A percentile compares a stretch with the other conserved stretches of the same genome.
phyloP scores from a whole-genome alignment of 2,797 vertebrate genomes.

The Pseudochirops cupreus region DNA sequence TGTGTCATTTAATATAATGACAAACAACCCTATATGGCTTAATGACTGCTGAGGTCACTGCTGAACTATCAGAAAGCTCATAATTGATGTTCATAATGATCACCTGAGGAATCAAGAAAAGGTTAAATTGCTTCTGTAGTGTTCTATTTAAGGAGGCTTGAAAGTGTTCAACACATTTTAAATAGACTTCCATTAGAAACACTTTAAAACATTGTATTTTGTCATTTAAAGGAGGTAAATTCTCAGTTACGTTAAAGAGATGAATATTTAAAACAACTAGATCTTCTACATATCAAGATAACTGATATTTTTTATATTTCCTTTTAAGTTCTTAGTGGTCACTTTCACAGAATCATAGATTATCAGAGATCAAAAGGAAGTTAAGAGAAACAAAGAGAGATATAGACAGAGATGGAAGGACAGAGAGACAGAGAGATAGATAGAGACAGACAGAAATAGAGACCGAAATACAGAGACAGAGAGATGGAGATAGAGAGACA shows the following conservation, averaged over 20 bases:
- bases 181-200: not conserved
- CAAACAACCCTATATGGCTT: not conserved
- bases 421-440: no score
- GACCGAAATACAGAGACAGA: not conserved
- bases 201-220: not conserved
- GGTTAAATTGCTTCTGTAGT: not conserved
- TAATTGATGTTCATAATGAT: not conserved
- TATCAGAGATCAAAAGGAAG: not conserved
- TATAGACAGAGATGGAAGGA: accelerated
- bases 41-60: not conserved
- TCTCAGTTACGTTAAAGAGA: not conserved
- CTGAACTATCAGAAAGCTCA: not conserved
- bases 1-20: not conserved
- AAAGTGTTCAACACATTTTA: not conserved
- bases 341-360: not conserved
- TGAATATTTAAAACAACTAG: not conserved
- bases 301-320: not conserved
- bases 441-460: no score
- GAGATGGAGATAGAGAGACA: not conserved
- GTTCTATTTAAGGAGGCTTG: not conserved
- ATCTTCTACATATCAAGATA: not conserved
- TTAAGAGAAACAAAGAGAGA: not conserved
- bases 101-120: not conserved
- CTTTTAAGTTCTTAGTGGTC: not conserved
- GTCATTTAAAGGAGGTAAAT: not conserved